Evolutionary conservation across 2,797 vertebrate genomes (phyloP), one percentile per base, ranked within the genome.

Genomic region (Aotus griseimembra): DNA sequence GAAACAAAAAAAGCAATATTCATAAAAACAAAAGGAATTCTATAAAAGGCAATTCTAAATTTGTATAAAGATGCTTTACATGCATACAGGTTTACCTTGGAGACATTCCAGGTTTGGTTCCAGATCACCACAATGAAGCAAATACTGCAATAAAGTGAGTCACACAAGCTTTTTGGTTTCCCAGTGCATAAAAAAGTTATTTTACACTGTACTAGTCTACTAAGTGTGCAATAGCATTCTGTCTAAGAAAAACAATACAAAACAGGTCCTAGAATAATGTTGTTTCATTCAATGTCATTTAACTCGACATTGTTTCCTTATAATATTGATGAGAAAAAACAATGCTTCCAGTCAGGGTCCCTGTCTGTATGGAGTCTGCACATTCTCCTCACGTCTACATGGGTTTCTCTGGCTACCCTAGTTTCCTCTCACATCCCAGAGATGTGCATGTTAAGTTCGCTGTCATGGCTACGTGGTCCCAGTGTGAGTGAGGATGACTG

Each of bases 21-120:
- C 12, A 72, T 82, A 80, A 95, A 55, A 55, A 20, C 33, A 96
- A 83, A 96, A 84, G 50, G 33, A 4, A 57, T 50, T 61, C 50
- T 72, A 76, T 14, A 95, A 93, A 93, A 55, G 58, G 88, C 26
- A 33, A 93, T 61, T 67, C n/a, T 33, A 81, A 76, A 76, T 88
- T 30, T 48, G 12, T 81, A 67, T 64, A 87, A 75, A 82, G 33
- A 57, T 14, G 19, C 2, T 46, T 89, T 76, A 52, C 1, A 83
- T 72, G 61, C 1, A 46, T 14, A 57, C 22, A 81, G 13, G 30
- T n/a, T 15, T 17, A 81, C 22, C 50, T 5, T 15, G 13, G 50
- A 81, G 50, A 81, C 36, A 26, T 10, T 39, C n/a, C 13, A 28
- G 50, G 22, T 26, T 81, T 24, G 7, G 79, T 81, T 57, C n/a